Base-by-base conservation (phyloP, 1,140 invertebrate genomes). In the Leptoteleia sp. region DNA sequence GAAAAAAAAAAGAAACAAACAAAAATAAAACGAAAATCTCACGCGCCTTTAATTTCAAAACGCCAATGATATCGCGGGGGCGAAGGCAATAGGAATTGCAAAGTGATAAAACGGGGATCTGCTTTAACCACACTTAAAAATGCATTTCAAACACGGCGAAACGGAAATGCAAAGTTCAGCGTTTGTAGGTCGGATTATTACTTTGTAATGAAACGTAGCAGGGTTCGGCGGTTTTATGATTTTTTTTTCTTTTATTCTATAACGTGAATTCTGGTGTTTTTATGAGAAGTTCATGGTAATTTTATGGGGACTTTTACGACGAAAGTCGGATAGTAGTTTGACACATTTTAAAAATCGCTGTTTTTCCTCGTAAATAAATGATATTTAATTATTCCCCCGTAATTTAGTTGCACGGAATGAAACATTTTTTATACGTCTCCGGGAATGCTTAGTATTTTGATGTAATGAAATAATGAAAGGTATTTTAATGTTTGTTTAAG, bases 21-120 rank as follows among this genome's bases (percentile, higher is more conserved):
- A n/a, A n/a, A n/a, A n/a, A n/a, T 8, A 16, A 16, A 45, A 35
- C n/a, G 1, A 37, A 55, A 68, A 70, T 52, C 37, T 25, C 16
- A 11, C 54, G 29, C 9, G 33, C 19, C 22, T 45, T 55, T 47
- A 37, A 55, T 47, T 67, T 29, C n/a, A 6, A 7, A 19, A 33
- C 15, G 15, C 12, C 29, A 13, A 42, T 12, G 59, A 38, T 3
- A n/a, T 29, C 6, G 43, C 11, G 0, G 31, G 42, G 7, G 15
- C 6, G 11, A n/a, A 29, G 9, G 33, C 19, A 31, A 50, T 50
- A 40, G 16, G 42, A 45, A 61, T 61, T 47, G 27, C 9, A 7
- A 31, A 22, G 13, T 12, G 16, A 9, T 47, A 45, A 45, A 45
- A 42, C 2, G 12, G n/a, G 12, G 5, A 1, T 47, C 8, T 47